phyloP scores from a whole-genome alignment of 2,888 invertebrate genomes.

The Epinotia bilunana region DNA sequence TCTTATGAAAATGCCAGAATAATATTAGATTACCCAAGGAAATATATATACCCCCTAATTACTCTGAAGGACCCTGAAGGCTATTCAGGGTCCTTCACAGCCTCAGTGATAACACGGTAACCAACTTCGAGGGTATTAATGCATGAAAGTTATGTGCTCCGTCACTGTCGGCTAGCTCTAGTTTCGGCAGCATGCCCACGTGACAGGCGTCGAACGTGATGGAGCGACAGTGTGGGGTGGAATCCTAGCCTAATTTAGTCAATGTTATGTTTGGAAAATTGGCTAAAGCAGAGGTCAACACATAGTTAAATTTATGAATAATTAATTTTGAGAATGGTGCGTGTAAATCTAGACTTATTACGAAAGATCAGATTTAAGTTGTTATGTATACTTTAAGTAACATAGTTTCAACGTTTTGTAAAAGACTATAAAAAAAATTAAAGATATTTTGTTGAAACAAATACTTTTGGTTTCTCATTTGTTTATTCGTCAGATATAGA shows the following conservation, averaged over 20 bases:
- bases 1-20: too few relatives aligned
- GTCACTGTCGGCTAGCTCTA: constrained; percentile 32
- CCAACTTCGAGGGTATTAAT: constrained; percentile 8
- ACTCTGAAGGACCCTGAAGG: background rate
- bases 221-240: constrained; percentile 2
- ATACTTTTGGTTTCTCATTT: background rate
- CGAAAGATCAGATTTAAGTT: background rate
- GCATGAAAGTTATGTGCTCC: constrained; percentile 9
- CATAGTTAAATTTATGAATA: background rate
- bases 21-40: background rate
- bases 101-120: constrained; percentile 20
- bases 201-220: constrained; percentile 29
- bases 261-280: background rate
- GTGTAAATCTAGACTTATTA: background rate
- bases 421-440: too few relatives aligned
- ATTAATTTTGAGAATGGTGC: background rate
- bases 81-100: too few relatives aligned
- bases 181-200: constrained; percentile 11
- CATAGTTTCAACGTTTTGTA: background rate
- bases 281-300: background rate
- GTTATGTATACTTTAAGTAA: background rate
- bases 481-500: background rate
- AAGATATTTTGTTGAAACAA: background rate
- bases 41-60: background rate
- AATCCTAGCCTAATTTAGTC: constrained; percentile 15